Evolutionary conservation across 1,140 invertebrate species (phyloP), one percentile per base, ranked within the genome.

Genomic region (Sinonovacula constricta): DNA sequence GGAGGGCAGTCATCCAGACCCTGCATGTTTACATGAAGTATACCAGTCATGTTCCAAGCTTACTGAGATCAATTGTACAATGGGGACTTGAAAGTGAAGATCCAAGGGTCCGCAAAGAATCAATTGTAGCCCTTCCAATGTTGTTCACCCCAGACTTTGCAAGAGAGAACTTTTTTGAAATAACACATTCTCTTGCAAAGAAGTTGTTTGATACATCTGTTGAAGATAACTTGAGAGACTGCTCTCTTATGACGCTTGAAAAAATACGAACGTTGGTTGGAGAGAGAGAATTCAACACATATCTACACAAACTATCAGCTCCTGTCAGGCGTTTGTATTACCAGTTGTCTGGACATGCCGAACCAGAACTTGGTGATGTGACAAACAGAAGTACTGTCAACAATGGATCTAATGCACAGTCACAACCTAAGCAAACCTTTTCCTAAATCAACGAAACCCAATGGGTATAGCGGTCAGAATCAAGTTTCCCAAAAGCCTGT

Each of bases 21-120:
- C 75, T 91, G 14, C 89, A 90, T 84, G 84, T 85, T 0, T 91
- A 91, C 77, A 89, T 91, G 88, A 91, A 90, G 60, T 79, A 89
- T 70, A 89, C 90, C 10, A 57, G 77, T 24, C 84, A 89, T 70
- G 79, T 91, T 5, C 84, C 85, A 31, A 45, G 63, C 22, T 62
- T 91, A 18, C 75, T 90, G 15, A 79, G 85, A 60, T 85, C 85
- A 22, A 87, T 91, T 63, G 87, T 90, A 14, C 81, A 83, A 24
- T 83, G 81, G 76, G 91, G 90, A 28, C 66, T 91, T 57, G 88
- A 91, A 71, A 87, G 86, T 78, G 85, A 85, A 28, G 87, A 89
- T 75, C 71, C 86, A 34, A 75, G 84, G 63, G 84, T 91, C 49
- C 69, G 83, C 72, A 89, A 87, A 82, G 88, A 90, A 74, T 87